Evolutionary conservation across 30 jellyfish, hydroid and myxozoan genomes (phyloP), one percentile per base, ranked within the genome.

Genomic region (Chironex yamaguchii): DNA sequence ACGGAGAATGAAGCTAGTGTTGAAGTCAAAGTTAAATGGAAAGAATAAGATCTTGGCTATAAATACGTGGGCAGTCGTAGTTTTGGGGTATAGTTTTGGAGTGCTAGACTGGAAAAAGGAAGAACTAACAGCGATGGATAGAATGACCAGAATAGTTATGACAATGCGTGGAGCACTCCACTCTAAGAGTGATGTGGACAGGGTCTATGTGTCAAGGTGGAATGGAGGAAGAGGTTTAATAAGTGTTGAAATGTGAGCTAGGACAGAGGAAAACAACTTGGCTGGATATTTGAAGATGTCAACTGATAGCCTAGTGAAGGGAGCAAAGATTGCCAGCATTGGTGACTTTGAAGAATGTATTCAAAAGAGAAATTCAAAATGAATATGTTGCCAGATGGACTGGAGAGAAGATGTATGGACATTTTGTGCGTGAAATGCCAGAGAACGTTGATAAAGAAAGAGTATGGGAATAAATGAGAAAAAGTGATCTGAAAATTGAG

Each of bases 301-400:
- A 63, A n/a, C 76, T 63, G 76, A 63, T 27, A 63, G 76, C 76
- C 76, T 63, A 9, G 76, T 63, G 76, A 63, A 63, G 52, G n/a
- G 76, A 24, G n/a, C n/a, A n/a, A n/a, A n/a, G n/a, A n/a, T 63
- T n/a, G 52, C 76, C 52, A 24, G 31, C 52, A 63, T 4, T 24
- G 76, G 14, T 63, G 76, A 63, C 52, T 4, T 48, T 2, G 76
- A 63, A 63, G 71, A 4, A 53, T 32, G 9, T 20, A n/a, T n/a
- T n/a, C n/a, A n/a, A n/a, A n/a, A n/a, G n/a, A n/a, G n/a, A n/a
- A n/a, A n/a, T n/a, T n/a, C n/a, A n/a, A n/a, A n/a, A n/a, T n/a
- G n/a, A n/a, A n/a, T n/a, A n/a, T n/a, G n/a, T n/a, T n/a, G n/a
- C n/a, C n/a, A n/a, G n/a, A n/a, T n/a, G n/a, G n/a, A n/a, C n/a